Evolutionary conservation across 2,888 invertebrate species (phyloP).

Genomic region (Vanessa cardui): DNA sequence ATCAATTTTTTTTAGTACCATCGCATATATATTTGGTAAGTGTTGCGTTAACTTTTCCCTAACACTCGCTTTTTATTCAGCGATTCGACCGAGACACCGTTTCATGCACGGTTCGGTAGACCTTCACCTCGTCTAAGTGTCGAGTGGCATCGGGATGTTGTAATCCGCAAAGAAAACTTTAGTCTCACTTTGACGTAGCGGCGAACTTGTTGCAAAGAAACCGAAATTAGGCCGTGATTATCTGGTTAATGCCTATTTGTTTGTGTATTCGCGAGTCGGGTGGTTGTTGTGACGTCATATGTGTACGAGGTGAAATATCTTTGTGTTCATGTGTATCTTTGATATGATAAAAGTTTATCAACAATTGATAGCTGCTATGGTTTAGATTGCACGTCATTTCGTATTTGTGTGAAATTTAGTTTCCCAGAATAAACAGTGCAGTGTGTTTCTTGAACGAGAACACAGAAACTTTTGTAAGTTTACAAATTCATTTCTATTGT

Average conservation of each 20-base stretch:
- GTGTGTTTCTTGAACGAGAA: conserved; percentile 15
- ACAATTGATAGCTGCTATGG: conserved; percentile 59
- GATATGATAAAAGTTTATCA: conserved; percentile 75
- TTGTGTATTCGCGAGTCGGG: conserved; percentile 60
- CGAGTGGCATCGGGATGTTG: conserved; percentile 11
- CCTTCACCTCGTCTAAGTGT: conserved; percentile 43
- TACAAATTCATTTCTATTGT: not conserved
- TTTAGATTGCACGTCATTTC: conserved; percentile 43
- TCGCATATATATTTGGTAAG: conserved; percentile 71
- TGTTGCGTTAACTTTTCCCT: conserved; percentile 64
- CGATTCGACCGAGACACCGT: conserved; percentile 49
- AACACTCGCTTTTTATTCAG: conserved; percentile 65
- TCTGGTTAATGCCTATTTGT: conserved; percentile 52
- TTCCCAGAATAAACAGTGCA: conserved; percentile 25
- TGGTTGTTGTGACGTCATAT: conserved; percentile 69
- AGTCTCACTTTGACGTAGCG: conserved; percentile 52
- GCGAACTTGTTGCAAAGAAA: conserved; percentile 52
- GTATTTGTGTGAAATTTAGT: conserved; percentile 24
- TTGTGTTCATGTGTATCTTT: conserved; percentile 58
- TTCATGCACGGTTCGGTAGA: conserved; percentile 43
- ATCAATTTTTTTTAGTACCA: conserved; percentile 56
- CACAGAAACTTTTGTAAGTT: conserved; percentile 21
- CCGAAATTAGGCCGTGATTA: conserved; percentile 58
- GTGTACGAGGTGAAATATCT: conserved; percentile 64
- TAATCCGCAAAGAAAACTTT: conserved; percentile 47